phyloP scores from a whole-genome alignment of 2,113 vertebrate species.

The Panthera tigris region DNA sequence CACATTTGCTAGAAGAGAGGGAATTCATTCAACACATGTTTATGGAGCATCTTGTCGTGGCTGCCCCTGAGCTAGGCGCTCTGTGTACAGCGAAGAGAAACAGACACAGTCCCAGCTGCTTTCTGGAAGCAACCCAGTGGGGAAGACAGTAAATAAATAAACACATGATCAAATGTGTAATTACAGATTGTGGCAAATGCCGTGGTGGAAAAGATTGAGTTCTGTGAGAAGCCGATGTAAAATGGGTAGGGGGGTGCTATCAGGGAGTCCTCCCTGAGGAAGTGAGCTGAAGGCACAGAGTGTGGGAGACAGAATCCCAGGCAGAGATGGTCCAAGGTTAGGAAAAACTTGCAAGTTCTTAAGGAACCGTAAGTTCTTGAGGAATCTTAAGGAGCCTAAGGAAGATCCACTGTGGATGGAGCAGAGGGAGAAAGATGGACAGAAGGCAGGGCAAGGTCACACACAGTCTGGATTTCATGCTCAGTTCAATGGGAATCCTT shows the following conservation, averaged over 20 bases:
- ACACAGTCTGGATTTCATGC: neutral
- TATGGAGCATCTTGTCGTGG: neutral
- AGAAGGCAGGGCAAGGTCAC: neutral
- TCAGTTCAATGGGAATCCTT: neutral
- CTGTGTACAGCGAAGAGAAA: constrained; percentile 1
- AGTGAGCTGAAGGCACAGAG: neutral
- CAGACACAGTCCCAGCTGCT: constrained; percentile 17
- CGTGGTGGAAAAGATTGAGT: neutral
- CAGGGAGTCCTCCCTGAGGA: neutral
- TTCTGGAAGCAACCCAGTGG: neutral
- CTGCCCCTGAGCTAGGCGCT: neutral
- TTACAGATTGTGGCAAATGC: neutral
- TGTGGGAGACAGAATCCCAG: neutral
- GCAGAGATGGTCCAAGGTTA: neutral
- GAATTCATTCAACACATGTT: neutral
- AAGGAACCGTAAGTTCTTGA: neutral
- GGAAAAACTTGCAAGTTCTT: neutral
- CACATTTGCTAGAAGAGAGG: neutral
- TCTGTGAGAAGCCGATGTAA: neutral
- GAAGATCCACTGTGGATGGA: neutral
- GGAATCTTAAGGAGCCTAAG: no score
- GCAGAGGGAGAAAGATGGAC: neutral
- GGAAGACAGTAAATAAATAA: constrained; percentile 5
- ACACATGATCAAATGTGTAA: neutral
- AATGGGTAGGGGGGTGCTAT: neutral